Base-by-base conservation (phyloP, 2,113 vertebrate species). In the Maccullochella peelii region DNA sequence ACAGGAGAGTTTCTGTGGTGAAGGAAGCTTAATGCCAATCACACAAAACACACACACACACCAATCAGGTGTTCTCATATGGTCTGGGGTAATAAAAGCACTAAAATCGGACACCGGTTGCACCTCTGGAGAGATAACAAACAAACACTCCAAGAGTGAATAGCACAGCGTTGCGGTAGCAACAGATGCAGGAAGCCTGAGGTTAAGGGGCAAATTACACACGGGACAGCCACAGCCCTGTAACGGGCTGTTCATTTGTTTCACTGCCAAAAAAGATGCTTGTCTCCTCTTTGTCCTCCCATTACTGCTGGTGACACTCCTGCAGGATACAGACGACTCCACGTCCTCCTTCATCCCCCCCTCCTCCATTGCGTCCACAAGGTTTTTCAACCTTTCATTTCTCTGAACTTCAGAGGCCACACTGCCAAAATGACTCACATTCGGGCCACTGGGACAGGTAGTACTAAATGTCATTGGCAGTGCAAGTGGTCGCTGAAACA, bases 11-110 rank as follows among this genome's bases (percentile, higher is more conserved):
- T 80, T 83, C 69, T 71, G 80, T 66, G 78, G 77, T 33, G 76
- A 83, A 89, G 58, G 79, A 86, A 85, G 90, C 81, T 82, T 86
- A 82, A 90, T 79, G 88, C 88, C 88, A 92, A 89, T 90, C 88
- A 87, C 79, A 63, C 14, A 77, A 81, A 89, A 89, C 63, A 77
- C 79, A 73, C 67, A 82, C 74, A 85, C 74, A 85, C 79, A 86
- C 87, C 85, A 89, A 72, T 90, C 88, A 85, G 57, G 57, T 58
- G 61, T 82, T 59, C 69, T 81, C 40, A 52, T 50, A 67, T 3
- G n/a, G 40, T 77, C 57, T 61, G 57, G 47, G 44, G 72, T 77
- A 91, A 80, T 85, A 63, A 77, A 88, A 63, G 61, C 27, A 61
- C 44, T 74, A 57, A 77, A 89, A 86, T 63, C 50, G 6, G 77